Percentiles rank a stretch among this genome's conserved stretches.
These are phyloP conservation scores for Drosophila leontia DNA, from an alignment of 1,140 invertebrate species.

Conservation along the genomic window DNA sequence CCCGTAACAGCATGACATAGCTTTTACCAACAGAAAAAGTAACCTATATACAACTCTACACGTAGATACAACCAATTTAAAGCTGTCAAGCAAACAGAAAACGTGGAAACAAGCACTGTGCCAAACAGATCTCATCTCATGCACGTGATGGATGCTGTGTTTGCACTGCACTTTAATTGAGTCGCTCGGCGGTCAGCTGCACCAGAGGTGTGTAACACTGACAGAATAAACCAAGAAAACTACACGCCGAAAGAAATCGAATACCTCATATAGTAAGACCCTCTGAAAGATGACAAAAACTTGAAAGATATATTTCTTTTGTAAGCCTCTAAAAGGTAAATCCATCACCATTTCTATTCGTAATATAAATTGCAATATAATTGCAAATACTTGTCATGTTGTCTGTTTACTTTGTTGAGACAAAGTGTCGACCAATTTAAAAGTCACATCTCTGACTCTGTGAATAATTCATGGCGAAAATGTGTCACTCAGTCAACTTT, in stretches of 20 bases:
- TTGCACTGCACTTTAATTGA: constrained; percentile 48
- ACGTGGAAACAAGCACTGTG: constrained; percentile 5
- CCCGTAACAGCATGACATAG: neutral
- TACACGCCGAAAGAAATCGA: neutral
- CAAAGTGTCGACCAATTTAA: constrained; percentile 19
- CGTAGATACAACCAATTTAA: neutral
- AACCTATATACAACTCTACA: neutral
- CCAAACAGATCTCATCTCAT: constrained; percentile 9
- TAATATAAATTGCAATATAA: constrained; percentile 2
- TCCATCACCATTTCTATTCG: neutral
- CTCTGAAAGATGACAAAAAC: neutral
- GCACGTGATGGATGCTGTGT: constrained; percentile 36
- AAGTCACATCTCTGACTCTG: constrained; percentile 7
- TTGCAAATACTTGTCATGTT: constrained; percentile 5
- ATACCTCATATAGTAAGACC: neutral
- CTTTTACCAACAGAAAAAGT: neutral
- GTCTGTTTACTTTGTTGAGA: constrained; percentile 8
- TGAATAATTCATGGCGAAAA: constrained; percentile 35
- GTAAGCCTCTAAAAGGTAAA: neutral
- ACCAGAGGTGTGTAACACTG: constrained; percentile 10
- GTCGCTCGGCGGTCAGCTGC: constrained; percentile 17
- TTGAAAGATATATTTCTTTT: neutral
- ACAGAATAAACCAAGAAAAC: neutral
- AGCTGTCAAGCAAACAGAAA: neutral
- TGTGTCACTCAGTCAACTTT: constrained; percentile 21